Conservation (phyloP, 1,140 invertebrate species). For the Ectropis grisescens region DNA sequence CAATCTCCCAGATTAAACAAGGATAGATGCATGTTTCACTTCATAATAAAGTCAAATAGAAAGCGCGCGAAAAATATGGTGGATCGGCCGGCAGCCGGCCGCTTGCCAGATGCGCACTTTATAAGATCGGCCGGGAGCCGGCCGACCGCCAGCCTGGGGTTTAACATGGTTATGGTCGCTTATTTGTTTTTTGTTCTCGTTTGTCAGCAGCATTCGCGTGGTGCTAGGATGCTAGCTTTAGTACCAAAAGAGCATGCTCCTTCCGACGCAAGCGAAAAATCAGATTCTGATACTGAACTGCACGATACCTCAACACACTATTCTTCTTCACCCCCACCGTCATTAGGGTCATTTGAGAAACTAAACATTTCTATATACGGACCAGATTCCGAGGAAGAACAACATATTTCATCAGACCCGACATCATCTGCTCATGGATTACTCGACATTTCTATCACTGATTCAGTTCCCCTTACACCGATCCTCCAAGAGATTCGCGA, state of each 20-base stretch:
- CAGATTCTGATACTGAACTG: neutral
- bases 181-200: neutral
- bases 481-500: neutral
- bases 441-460: too few relatives aligned
- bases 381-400: neutral
- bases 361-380: neutral
- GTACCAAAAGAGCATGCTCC: neutral
- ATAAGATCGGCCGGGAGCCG: too few relatives aligned
- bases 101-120: too few relatives aligned
- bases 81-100: too few relatives aligned
- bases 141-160: too few relatives aligned
- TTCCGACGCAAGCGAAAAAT: neutral
- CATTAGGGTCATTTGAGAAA: neutral
- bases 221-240: neutral
- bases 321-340: neutral
- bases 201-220: conserved; percentile 1
- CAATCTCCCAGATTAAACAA: too few relatives aligned
- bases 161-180: too few relatives aligned
- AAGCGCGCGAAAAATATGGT: too few relatives aligned
- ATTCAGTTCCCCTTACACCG: too few relatives aligned
- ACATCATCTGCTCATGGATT: neutral
- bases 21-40: too few relatives aligned
- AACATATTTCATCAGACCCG: neutral
- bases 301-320: neutral
- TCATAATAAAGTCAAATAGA: too few relatives aligned